These are phyloP conservation scores for Acestrorhynchus altus DNA, from an alignment of 2,797 vertebrate genomes.

Conservation along the genomic window DNA sequence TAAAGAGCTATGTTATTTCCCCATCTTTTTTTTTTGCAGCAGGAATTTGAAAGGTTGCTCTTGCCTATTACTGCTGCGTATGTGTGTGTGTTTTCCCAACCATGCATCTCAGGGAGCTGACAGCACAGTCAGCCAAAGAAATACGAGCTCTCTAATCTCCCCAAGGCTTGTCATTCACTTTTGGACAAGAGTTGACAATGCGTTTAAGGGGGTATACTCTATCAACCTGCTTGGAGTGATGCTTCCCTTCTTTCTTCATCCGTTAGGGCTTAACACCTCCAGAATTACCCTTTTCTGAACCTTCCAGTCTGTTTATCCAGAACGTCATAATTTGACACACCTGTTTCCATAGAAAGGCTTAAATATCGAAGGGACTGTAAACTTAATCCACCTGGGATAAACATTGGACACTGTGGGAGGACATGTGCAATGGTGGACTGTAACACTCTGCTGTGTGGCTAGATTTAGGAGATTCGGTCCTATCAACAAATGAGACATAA, in stretches of 20 bases:
- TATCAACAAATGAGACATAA: neutral
- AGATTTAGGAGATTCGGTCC: neutral
- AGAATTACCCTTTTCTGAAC: constrained; percentile 33
- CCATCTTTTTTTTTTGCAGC: neutral
- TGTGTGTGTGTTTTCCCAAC: neutral
- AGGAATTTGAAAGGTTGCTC: neutral
- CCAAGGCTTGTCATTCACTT: constrained; percentile 19
- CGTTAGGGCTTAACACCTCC: constrained; percentile 44
- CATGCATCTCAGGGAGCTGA: neutral
- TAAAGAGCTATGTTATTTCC: neutral
- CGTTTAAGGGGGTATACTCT: constrained; percentile 8
- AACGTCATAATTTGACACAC: constrained; percentile 23
- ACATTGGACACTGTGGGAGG: constrained; percentile 9
- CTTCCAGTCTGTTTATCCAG: constrained; percentile 7
- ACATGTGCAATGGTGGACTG: constrained; percentile 1
- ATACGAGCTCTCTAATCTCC: constrained; percentile 23
- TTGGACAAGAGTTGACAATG: constrained; percentile 2
- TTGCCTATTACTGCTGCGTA: neutral
- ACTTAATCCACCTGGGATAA: constrained; percentile 29
- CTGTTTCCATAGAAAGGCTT: constrained; percentile 39
- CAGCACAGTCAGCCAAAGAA: constrained; percentile 1
- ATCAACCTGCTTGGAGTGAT: neutral
- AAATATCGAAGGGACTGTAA: constrained; percentile 40
- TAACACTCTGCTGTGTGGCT: neutral
- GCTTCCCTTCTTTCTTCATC: neutral